Evolutionary conservation across 2,113 vertebrate genomes (phyloP).

Genomic region (Psephotus haematonotus): DNA sequence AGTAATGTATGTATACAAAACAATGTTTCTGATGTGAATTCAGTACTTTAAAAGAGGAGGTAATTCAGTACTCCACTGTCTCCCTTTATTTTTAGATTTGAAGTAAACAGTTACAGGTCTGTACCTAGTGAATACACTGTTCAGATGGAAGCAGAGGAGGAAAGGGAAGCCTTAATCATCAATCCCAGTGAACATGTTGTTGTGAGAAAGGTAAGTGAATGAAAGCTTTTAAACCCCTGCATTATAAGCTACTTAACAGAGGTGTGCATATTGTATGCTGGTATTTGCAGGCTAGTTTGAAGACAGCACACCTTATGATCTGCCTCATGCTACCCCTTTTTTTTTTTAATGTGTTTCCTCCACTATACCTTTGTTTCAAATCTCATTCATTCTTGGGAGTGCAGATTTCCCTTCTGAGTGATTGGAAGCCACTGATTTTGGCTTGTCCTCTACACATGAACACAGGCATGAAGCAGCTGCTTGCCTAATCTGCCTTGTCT

Average conservation of each 20-base stretch:
- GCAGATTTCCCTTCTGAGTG: neutral
- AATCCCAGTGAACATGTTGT: slow-evolving; percentile 81
- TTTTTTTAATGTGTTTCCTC: neutral
- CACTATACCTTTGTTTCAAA: neutral
- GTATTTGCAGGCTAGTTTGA: neutral
- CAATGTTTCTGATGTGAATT: neutral
- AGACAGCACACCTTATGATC: neutral
- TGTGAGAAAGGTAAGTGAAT: slow-evolving; percentile 77
- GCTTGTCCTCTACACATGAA: neutral
- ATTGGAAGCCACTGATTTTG: neutral
- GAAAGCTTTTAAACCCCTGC: neutral
- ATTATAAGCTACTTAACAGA: neutral
- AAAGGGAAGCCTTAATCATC: slow-evolving; percentile 85
- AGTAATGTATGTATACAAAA: neutral
- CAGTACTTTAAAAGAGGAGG: neutral
- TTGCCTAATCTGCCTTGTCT: neutral
- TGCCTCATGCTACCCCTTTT: neutral
- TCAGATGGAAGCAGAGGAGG: slow-evolving; percentile 85
- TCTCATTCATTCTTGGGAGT: neutral
- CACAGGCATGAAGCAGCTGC: neutral
- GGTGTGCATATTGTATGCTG: neutral
- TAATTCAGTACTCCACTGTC: neutral
- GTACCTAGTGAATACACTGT: slow-evolving; percentile 74
- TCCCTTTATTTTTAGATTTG: slow-evolving; percentile 56
- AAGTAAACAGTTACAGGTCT: slow-evolving; percentile 65